Evolutionary conservation across 2,797 vertebrate genomes (phyloP), one percentile per base, ranked within the genome.

Genomic region (Nannoperca australis): DNA sequence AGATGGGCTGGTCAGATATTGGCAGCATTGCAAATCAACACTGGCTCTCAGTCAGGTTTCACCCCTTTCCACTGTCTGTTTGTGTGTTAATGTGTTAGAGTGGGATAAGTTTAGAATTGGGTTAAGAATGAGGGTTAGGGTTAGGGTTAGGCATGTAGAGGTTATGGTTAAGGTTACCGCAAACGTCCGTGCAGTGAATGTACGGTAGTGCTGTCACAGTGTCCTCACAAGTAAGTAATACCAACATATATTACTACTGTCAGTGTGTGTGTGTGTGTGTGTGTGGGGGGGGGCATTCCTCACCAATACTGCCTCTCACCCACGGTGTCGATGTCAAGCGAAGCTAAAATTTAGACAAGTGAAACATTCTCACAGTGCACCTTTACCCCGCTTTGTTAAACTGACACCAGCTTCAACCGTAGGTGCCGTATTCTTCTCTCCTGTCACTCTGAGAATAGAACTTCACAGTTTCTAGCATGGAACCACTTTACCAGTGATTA

Each of bases 371-470:
- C 17, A 42, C 20, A 44, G 68, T 38, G 1, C 59, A 15, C 36
- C 14, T 32, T 4, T 27, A 2, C 49, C 70, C 12, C 18, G 54
- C 59, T 74, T 70, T 82, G 77, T 73, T 79, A 9, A 49, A 56
- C 18, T 38, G 51, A 67, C 53, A 44, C 34, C 65, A 53, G 22
- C 64, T 30, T 58, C 40, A 64, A 47, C 53, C 55, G 1, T 22
- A 53, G 32, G 56, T 73, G 65, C 32, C 4, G 3, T 68, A 6
- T 49, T 84, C 82, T 67, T 54, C 73, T 62, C 30, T 78, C n/a
- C 58, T 67, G 72, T 86, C 69, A 50, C 73, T 72, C 82, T 88
- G 77, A 83, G 81, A 93, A 93, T 94, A 92, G 85, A 56, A 81
- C 71, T 84, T 86, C 44, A 71, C 69, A 67, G 81, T 78, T 68